Evolutionary conservation across 2,888 invertebrate species (phyloP).

Genomic region (Phasia obesa): DNA sequence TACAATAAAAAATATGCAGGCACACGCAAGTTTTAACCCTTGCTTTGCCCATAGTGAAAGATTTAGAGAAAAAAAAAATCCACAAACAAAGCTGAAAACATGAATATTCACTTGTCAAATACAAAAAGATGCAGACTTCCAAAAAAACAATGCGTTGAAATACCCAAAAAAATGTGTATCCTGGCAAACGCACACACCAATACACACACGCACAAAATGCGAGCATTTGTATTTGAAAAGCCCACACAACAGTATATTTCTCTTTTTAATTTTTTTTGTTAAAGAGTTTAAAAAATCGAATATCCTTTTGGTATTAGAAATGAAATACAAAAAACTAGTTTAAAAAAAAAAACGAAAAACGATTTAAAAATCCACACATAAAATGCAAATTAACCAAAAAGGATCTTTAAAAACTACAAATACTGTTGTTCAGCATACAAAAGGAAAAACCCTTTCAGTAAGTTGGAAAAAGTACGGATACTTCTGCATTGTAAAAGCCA

Average conservation of each 20-base stretch:
- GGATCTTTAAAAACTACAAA: constrained; percentile 62
- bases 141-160: constrained; percentile 50
- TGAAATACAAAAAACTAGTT: constrained; percentile 40
- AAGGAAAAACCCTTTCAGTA: constrained; percentile 75
- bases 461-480: constrained; percentile 28
- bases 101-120: constrained; percentile 82
- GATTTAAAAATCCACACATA: constrained; percentile 51
- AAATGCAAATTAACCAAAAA: constrained; percentile 81
- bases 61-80: constrained; percentile 45
- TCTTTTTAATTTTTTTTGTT: constrained; percentile 27
- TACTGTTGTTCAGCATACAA: constrained; percentile 69
- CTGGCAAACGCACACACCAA: constrained; percentile 40
- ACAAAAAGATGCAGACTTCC: constrained; percentile 70
- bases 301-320: constrained; percentile 16
- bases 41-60: constrained; percentile 70
- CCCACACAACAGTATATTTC: constrained; percentile 62
- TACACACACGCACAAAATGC: constrained; percentile 43
- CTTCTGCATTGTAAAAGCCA: constrained; percentile 40
- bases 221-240: constrained; percentile 65
- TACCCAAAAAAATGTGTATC: constrained; percentile 62
- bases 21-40: constrained; percentile 78
- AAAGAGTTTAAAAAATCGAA: constrained; percentile 33
- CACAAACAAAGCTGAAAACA: constrained; percentile 72
- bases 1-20: constrained; percentile 68
- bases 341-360: constrained; percentile 39